These are phyloP conservation scores for Spilogale gracilis DNA, from an alignment of 2,113 vertebrate genomes.

Conservation along the genomic window DNA sequence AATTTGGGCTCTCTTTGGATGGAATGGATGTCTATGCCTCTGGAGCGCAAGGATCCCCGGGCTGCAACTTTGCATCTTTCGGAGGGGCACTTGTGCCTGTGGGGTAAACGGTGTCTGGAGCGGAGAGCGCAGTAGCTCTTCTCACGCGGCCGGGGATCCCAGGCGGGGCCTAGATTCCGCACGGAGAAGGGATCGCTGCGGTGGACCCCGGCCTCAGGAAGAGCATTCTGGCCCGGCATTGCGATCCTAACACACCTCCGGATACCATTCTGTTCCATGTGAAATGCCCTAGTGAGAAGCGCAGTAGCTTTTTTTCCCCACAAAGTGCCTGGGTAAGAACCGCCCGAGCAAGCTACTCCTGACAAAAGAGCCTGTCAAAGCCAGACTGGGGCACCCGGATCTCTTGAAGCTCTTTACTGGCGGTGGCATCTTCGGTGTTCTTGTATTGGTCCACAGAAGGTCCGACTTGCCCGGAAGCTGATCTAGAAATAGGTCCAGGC, in stretches of 20 bases:
- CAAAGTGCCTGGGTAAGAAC: neutral
- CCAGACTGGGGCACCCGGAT: rapidly evolving
- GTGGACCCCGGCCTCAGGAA: neutral
- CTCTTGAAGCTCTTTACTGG: neutral
- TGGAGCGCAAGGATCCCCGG: neutral
- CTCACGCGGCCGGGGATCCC: no score
- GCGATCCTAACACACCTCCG: neutral
- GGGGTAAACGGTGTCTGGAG: rapidly evolving
- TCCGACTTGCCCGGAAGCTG: neutral
- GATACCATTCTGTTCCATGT: neutral
- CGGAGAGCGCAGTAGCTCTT: neutral
- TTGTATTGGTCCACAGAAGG: neutral
- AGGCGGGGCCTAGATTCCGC: neutral
- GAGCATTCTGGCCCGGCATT: no score
- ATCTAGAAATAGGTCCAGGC: neutral
- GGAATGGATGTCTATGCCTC: neutral
- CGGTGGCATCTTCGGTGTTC: neutral
- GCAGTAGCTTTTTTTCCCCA: neutral
- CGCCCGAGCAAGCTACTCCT: neutral
- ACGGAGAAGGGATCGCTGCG: neutral
- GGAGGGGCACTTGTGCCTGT: neutral
- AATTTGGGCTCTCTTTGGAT: neutral
- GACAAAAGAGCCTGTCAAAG: no score
- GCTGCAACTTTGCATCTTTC: neutral
- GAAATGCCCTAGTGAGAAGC: neutral